phyloP scores from a whole-genome alignment of 23 tunicate genomes.

The Trididemnum nubilum region DNA sequence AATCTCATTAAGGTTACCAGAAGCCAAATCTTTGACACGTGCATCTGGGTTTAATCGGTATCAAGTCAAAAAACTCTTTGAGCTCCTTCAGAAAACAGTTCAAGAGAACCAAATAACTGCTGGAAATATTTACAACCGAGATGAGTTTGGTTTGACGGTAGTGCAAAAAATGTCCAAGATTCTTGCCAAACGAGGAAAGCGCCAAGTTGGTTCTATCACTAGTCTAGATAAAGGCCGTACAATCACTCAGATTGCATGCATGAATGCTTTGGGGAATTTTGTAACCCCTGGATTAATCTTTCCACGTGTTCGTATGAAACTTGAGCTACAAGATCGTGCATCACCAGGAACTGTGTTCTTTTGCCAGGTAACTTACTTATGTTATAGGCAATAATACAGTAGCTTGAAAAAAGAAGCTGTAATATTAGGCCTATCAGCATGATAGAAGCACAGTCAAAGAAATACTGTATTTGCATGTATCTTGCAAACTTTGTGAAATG shows the following conservation, averaged over 20 bases:
- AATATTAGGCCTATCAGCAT: background rate
- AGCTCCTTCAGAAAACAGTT: background rate
- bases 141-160: background rate
- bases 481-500: too few species aligned
- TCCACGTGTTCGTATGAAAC: slow-evolving; percentile 5
- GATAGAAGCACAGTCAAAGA: too few species aligned
- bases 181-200: background rate
- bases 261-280: slow-evolving; percentile 15
- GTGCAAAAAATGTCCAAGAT: slow-evolving; percentile 26
- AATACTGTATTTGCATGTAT: too few species aligned
- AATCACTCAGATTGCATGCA: background rate
- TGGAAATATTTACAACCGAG: background rate
- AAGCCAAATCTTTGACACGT: slow-evolving; percentile 19
- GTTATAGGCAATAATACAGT: background rate
- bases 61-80: slow-evolving; percentile 23
- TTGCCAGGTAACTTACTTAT: slow-evolving; percentile 20
- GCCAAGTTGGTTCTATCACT: slow-evolving; percentile 15
- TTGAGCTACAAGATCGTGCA: slow-evolving; percentile 37
- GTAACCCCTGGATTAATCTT: slow-evolving; percentile 15
- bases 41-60: slow-evolving; percentile 34
- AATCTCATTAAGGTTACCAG: slow-evolving; percentile 20
- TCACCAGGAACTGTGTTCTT: slow-evolving; percentile 19
- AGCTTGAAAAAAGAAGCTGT: background rate
- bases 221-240: slow-evolving; percentile 18
- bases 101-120: background rate